Evolutionary conservation across 2,888 invertebrate species (phyloP).

Genomic region (Conus canariensis): DNA sequence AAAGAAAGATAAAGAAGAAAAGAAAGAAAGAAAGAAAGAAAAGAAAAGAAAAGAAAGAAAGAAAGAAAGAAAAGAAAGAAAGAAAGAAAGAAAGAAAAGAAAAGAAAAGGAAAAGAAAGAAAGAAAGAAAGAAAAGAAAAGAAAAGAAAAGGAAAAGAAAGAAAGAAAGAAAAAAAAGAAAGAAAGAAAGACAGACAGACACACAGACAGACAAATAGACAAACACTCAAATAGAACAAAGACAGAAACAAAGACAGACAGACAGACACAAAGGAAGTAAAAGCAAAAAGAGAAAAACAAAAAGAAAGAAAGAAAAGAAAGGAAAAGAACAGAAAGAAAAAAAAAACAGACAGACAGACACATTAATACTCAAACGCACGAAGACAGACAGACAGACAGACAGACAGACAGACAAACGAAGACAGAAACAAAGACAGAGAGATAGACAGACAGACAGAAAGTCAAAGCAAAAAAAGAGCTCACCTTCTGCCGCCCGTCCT

Average conservation of each 20-base stretch:
- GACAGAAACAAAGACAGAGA: background rate
- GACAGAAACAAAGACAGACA: background rate
- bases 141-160: background rate
- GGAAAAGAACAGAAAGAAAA: background rate
- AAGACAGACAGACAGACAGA: background rate
- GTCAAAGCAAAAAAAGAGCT: background rate
- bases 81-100: background rate
- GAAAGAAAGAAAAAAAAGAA: background rate
- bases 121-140: background rate
- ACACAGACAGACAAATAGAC: background rate
- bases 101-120: background rate
- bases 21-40: background rate
- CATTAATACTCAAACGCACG: background rate
- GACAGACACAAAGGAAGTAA: background rate
- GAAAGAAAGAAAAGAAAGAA: background rate
- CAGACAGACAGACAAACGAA: too few relatives aligned
- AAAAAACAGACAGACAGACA: background rate
- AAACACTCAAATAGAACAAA: background rate
- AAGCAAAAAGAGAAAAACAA: background rate
- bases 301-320: background rate
- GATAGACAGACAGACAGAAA: background rate
- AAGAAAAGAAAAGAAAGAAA: background rate
- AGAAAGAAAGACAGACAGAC: background rate
- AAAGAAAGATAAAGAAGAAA: background rate
- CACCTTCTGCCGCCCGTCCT: constrained; percentile 40